Base-by-base conservation (phyloP, 2,888 invertebrate species). In the Galerucella calmariensis region DNA sequence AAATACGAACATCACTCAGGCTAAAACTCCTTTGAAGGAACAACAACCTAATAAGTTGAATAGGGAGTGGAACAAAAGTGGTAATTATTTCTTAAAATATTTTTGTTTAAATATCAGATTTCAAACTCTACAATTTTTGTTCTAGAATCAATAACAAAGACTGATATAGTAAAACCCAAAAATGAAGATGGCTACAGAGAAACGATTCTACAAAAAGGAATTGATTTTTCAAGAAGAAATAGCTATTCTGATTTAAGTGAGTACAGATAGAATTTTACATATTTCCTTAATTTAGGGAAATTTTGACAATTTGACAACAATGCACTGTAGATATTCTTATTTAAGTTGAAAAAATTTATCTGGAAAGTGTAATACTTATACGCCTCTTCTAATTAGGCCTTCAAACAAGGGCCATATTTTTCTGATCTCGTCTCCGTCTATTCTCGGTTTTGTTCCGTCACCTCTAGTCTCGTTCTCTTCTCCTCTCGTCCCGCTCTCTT, bases 161-260 rank as follows among this genome's bases (percentile, higher is more conserved):
- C 81, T 69, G 84, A 85, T 44, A 77, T 82, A 68, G 80, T 81
- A 56, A 86, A 85, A 75, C 78, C 80, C 4, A 87, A 87, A 81
- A 78, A 82, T 5, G 87, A 88, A 46, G 87, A 87, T 61, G 79
- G 79, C 16, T 84, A 88, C 53, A 80, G 89, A 67, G 89, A 90
- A 73, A 85, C 89, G n/a, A 89, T 89, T 76, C 86, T 90, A 27
- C 86, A 90, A 72, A 90, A 90, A 75, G 87, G 88, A 24, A 91
- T 94, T 80, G 94, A 94, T 80, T 93, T 92, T 86, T 92, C 92
- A 53, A 87, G 93, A 70, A 88, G 94, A 74, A 94, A 93, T 88
- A 94, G 93, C 88, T 93, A 93, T 81, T 92, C 92, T 27, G 94
- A 94, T 86, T 90, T 93, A 78, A 92, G 92, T 92, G 88, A 89